phyloP scores from a whole-genome alignment of 2,797 vertebrate genomes.

The Cyprinodon diabolis region DNA sequence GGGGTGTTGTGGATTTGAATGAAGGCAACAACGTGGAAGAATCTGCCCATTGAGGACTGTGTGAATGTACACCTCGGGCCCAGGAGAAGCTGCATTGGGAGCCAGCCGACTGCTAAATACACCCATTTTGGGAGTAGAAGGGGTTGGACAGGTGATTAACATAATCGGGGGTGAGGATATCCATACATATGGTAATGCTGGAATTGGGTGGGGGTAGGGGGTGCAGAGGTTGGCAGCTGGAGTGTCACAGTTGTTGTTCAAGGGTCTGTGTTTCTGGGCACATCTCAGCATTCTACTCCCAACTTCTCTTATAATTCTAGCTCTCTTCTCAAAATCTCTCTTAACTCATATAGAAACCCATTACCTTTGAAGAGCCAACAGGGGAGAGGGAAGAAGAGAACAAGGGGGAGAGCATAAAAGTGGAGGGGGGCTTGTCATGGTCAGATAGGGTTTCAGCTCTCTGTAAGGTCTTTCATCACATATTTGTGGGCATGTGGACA shows the following conservation, averaged over 20 bases:
- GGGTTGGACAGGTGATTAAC: slow-evolving; percentile 99
- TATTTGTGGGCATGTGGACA: slow-evolving; percentile 71
- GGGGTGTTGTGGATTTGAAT: slow-evolving; percentile 87
- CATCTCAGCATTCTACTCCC: slow-evolving; percentile 85
- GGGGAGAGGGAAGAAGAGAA: slow-evolving; percentile 24
- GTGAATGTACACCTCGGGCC: slow-evolving; percentile 99
- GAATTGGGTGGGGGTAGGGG: slow-evolving; percentile 41
- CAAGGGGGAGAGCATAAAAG: slow-evolving; percentile 16
- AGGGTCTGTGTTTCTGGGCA: slow-evolving; percentile 83
- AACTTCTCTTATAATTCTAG: slow-evolving; percentile 51
- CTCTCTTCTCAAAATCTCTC: slow-evolving; percentile 9
- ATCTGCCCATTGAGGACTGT: slow-evolving; percentile 95
- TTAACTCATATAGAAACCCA: slow-evolving; percentile 37
- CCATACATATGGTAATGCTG: slow-evolving; percentile 99
- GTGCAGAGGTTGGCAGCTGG: slow-evolving; percentile 93
- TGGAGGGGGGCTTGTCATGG: slow-evolving; percentile 41
- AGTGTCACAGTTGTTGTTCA: slow-evolving; percentile 98
- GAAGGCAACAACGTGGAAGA: slow-evolving; percentile 99
- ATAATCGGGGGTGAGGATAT: slow-evolving; percentile 94
- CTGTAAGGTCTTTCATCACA: slow-evolving; percentile 71
- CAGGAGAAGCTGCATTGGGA: slow-evolving; percentile 97
- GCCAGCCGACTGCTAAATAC: slow-evolving; percentile 99
- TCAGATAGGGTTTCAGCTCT: slow-evolving; percentile 72
- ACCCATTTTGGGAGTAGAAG: slow-evolving; percentile 95
- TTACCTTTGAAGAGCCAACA: slow-evolving; percentile 38